Evolutionary conservation across 2,888 invertebrate genomes (phyloP).

Genomic region (Poecilobothrus nobilitatus): DNA sequence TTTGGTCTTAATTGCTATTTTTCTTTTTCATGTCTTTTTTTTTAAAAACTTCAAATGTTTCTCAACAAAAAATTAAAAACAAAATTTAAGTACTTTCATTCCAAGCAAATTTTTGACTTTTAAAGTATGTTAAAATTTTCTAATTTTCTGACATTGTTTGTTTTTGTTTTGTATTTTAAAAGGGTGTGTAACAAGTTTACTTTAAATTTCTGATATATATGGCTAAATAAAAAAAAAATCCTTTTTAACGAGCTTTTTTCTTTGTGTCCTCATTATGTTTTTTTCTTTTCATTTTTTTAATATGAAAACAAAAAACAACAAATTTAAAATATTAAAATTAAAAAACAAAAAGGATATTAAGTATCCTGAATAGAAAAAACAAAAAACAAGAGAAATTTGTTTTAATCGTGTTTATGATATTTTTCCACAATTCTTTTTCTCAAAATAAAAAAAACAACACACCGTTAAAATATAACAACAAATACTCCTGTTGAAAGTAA

Average conservation of each 20-base stretch:
- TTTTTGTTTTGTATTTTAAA: background rate
- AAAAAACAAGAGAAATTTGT: background rate
- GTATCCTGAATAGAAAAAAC: background rate
- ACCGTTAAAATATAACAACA: background rate
- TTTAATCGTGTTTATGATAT: conserved; percentile 1
- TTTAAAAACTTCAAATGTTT: too few species aligned
- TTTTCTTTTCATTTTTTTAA: background rate
- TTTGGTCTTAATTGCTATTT: too few species aligned
- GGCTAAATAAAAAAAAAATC: too few species aligned
- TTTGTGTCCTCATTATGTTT: too few species aligned
- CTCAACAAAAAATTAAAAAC: too few species aligned
- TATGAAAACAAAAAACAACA: background rate
- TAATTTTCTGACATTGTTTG: too few species aligned
- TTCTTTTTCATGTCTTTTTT: too few species aligned
- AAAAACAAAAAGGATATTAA: background rate
- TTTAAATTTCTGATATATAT: too few species aligned
- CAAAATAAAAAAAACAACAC: background rate
- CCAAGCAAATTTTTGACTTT: too few species aligned
- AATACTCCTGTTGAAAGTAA: background rate
- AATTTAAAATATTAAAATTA: background rate
- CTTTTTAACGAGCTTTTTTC: background rate
- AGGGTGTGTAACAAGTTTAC: background rate
- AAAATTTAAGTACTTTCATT: background rate
- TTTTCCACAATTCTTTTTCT: background rate
- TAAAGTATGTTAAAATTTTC: too few species aligned